phyloP scores from a whole-genome alignment of 1,140 invertebrate genomes.

The Drosophila novamexicana region DNA sequence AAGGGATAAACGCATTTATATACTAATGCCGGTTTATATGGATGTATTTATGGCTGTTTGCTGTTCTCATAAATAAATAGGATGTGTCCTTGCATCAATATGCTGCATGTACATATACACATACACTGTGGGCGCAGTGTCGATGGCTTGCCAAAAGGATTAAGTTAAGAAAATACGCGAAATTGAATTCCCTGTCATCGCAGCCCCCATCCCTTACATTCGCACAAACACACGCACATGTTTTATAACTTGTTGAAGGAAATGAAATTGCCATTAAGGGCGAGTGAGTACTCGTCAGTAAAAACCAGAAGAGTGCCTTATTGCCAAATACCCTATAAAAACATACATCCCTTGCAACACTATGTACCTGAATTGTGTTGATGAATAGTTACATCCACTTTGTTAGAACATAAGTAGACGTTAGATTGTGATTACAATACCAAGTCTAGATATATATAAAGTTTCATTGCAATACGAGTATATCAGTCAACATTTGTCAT shows the following conservation, averaged over 20 bases:
- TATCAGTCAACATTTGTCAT: constrained; percentile 11
- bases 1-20: constrained; percentile 1
- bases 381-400: neutral
- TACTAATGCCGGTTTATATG: neutral
- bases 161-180: constrained; percentile 59
- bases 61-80: constrained; percentile 13
- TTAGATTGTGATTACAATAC: neutral
- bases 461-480: constrained; percentile 13
- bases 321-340: constrained; percentile 3
- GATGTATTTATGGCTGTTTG: neutral
- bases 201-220: neutral
- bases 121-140: neutral
- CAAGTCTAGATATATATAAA: neutral
- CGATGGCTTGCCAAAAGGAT: constrained; percentile 48
- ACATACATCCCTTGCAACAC: neutral
- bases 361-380: neutral
- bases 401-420: neutral
- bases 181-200: constrained; percentile 49
- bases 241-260: constrained; percentile 46
- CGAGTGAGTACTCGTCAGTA: constrained; percentile 3
- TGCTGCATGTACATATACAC: neutral
- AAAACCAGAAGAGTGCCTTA: neutral
- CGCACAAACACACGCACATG: neutral
- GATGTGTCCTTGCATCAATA: constrained; percentile 4
- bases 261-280: constrained; percentile 46